Conservation (phyloP, 2,113 vertebrate genomes). For the Montifringilla adamsi region DNA sequence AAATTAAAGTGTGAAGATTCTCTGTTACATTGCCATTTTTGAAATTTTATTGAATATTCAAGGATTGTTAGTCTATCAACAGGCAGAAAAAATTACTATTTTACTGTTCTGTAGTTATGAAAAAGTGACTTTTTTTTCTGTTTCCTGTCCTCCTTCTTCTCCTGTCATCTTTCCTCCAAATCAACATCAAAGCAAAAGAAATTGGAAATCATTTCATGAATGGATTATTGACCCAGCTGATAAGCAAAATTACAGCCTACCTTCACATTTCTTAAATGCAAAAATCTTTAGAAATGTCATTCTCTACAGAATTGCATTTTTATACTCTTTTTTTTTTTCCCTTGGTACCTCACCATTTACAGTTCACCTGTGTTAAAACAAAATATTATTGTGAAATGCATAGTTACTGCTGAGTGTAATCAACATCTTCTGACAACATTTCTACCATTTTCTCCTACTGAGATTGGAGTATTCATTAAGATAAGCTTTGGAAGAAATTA, state of each 20-base stretch:
- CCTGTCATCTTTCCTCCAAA: neutral
- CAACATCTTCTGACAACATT: conserved; percentile 42
- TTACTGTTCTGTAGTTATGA: neutral
- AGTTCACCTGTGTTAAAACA: neutral
- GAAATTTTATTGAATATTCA: neutral
- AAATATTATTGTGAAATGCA: conserved; percentile 15
- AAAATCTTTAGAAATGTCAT: neutral
- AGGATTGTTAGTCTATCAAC: neutral
- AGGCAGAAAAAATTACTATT: neutral
- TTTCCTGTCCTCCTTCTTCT: neutral
- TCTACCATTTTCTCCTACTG: conserved; percentile 36
- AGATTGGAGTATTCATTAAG: conserved; percentile 50
- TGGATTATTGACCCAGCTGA: neutral
- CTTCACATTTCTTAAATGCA: conserved; percentile 6
- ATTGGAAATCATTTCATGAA: neutral
- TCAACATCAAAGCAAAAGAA: neutral
- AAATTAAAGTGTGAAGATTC: neutral
- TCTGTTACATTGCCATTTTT: neutral
- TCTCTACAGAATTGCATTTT: neutral
- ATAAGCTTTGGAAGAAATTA: conserved; percentile 54
- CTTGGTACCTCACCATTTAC: neutral
- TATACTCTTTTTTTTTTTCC: neutral
- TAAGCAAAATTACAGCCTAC: neutral
- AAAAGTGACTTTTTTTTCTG: neutral
- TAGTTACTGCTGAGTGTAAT: conserved; percentile 25